phyloP scores from a whole-genome alignment of 92 coral and sea anemone species.

The Actinernus sp. region DNA sequence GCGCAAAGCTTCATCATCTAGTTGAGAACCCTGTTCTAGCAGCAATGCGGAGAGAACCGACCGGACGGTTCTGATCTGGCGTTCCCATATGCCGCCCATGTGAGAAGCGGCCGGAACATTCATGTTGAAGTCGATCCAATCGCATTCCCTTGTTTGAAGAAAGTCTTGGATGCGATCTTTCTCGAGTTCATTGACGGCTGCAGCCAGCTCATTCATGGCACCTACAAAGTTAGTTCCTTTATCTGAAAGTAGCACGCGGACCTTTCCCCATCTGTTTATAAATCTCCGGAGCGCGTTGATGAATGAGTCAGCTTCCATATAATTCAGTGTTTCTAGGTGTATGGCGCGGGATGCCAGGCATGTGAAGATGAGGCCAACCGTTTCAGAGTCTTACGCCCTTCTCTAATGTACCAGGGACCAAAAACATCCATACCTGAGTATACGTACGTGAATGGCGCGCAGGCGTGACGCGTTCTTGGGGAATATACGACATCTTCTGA shows the following conservation, averaged over 20 bases:
- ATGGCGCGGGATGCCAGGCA: constrained; percentile 30
- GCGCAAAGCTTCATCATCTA: constrained; percentile 35
- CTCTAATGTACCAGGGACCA: constrained; percentile 53
- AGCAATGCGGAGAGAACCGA: constrained; percentile 25
- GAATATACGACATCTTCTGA: no score
- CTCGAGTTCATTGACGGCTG: constrained; percentile 16
- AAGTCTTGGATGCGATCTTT: neutral
- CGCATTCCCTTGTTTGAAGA: constrained; percentile 5
- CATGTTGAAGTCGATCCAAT: constrained; percentile 47
- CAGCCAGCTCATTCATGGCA: constrained; percentile 34
- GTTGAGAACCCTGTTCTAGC: constrained; percentile 17
- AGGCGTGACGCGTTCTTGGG: no score
- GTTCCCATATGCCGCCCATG: constrained; percentile 41
- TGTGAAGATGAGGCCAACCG: constrained; percentile 36
- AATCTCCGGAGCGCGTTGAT: constrained; percentile 57
- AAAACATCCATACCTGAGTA: constrained; percentile 57
- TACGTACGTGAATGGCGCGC: constrained; percentile 62
- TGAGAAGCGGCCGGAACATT: constrained; percentile 32
- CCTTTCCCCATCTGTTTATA: constrained; percentile 51
- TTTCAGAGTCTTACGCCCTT: constrained; percentile 49
- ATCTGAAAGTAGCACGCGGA: constrained; percentile 40
- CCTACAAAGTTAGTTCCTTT: constrained; percentile 53
- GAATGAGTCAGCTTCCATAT: constrained; percentile 57
- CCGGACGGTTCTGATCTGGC: constrained; percentile 33
- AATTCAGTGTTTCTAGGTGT: constrained; percentile 54